phyloP scores from a whole-genome alignment of 2,797 vertebrate genomes.

The Microctenopoma steveboyesi region DNA sequence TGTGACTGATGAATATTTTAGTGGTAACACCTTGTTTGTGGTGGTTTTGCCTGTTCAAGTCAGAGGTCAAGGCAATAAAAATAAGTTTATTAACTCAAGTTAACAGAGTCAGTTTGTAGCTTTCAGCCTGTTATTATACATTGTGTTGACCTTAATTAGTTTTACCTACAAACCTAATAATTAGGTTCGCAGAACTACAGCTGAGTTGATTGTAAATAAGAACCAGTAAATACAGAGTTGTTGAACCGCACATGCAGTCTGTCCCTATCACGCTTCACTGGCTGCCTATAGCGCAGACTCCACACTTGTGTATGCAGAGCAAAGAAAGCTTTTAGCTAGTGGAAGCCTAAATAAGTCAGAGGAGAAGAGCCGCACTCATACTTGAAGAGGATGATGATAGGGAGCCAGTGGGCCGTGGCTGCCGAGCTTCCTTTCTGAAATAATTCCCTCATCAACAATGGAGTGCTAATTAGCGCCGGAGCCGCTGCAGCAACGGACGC shows the following conservation, averaged over 20 bases:
- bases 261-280: constrained; percentile 32
- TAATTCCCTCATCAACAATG: constrained; percentile 75
- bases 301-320: constrained; percentile 37
- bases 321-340: constrained; percentile 61
- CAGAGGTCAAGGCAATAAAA: constrained; percentile 25
- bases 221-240: constrained; percentile 34
- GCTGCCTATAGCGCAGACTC: background rate
- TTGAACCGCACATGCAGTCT: constrained; percentile 32
- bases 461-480: constrained; percentile 78
- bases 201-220: constrained; percentile 35
- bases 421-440: constrained; percentile 66
- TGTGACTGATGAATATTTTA: constrained; percentile 76
- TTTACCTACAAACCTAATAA: constrained; percentile 13
- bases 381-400: constrained; percentile 65
- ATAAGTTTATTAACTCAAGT: constrained; percentile 1
- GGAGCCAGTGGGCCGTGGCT: constrained; percentile 57
- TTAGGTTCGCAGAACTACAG: constrained; percentile 5
- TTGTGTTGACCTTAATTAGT: constrained; percentile 8
- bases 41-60: constrained; percentile 29
- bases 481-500: constrained; percentile 58
- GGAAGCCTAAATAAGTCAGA: constrained; percentile 72
- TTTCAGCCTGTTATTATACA: background rate
- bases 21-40: constrained; percentile 60
- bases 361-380: constrained; percentile 64
- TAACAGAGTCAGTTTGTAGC: background rate